Evolutionary conservation across 1,140 invertebrate species (phyloP).

Genomic region (Holcopasites calliopsidis): DNA sequence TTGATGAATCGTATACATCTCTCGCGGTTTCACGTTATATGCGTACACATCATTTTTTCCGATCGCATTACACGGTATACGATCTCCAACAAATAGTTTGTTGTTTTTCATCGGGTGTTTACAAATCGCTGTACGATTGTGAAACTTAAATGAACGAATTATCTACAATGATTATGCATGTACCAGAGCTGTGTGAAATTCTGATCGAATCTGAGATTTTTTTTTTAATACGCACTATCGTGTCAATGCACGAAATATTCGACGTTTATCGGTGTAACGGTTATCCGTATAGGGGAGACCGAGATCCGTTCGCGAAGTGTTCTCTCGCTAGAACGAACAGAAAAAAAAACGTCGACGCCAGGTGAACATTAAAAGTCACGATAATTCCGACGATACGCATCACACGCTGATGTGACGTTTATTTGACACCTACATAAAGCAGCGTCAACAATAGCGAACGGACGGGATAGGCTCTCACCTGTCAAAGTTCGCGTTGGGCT

Average conservation of each 20-base stretch:
- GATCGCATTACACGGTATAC: conserved; percentile 15
- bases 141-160: background rate
- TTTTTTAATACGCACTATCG: conserved; percentile 18
- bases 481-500: conserved; percentile 72
- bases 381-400: background rate
- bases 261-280: conserved; percentile 6
- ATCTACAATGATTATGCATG: background rate
- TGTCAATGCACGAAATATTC: conserved; percentile 33
- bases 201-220: background rate
- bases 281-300: conserved; percentile 3
- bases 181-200: background rate
- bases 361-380: conserved; percentile 11
- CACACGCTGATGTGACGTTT: conserved; percentile 37
- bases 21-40: conserved; percentile 30
- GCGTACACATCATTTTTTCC: background rate
- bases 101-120: conserved; percentile 13
- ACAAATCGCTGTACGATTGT: conserved; percentile 7
- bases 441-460: conserved; percentile 49
- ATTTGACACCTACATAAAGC: conserved; percentile 45
- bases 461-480: conserved; percentile 66
- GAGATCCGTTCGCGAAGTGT: conserved; percentile 23
- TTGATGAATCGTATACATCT: background rate
- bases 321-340: conserved; percentile 19
- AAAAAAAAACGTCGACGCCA: conserved; percentile 24
- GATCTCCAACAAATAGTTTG: conserved; percentile 29